Base-by-base conservation (phyloP, 2,888 invertebrate species). In the Epicampocera succincta region DNA sequence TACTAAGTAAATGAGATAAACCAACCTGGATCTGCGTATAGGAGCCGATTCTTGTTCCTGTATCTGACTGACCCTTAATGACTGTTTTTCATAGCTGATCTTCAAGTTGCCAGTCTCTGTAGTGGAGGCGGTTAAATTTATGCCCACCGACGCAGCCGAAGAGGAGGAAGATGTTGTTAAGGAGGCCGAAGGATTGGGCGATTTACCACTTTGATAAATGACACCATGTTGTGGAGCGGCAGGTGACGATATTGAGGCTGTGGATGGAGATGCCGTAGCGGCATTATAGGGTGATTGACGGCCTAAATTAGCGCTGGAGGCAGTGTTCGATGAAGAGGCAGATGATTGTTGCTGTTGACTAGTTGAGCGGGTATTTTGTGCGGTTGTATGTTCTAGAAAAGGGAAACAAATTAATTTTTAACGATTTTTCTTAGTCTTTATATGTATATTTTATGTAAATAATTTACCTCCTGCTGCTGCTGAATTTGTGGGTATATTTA, bases 1-100 rank as follows among this genome's bases (percentile, higher is more conserved):
- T 9, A 33, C 0, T 6, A 29, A 29, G 6, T 4, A 29, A 29
- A 29, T 4, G 11, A 11, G 40, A 69, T 13, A n/a, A 50, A 86
- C 89, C 90, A 89, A 93, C 93, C 93, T 92, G 83, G 92, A 92
- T 86, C 93, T 90, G 85, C 93, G 93, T 2, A 91, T 91, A n/a
- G 92, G 91, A 58, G 91, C 91, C 52, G 92, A 91, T 79, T 92
- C 92, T 82, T 91, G 90, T 33, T 91, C 89, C 50, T 92, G 90
- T 83, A 92, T 84, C 75, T 92, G 90, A 68, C 92, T 91, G 81
- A 92, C 88, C 48, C 91, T 89, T 38, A 91, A 90, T 46, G 90
- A 88, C 86, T 93, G 93, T 84, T 93, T 93, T 84, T 93, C 93
- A 84, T 91, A 93, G 44, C 92, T 92, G 11, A 93, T 92, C 88